These are phyloP conservation scores for Protonibea diacanthus DNA, from an alignment of 2,797 vertebrate genomes.

Conservation along the genomic window DNA sequence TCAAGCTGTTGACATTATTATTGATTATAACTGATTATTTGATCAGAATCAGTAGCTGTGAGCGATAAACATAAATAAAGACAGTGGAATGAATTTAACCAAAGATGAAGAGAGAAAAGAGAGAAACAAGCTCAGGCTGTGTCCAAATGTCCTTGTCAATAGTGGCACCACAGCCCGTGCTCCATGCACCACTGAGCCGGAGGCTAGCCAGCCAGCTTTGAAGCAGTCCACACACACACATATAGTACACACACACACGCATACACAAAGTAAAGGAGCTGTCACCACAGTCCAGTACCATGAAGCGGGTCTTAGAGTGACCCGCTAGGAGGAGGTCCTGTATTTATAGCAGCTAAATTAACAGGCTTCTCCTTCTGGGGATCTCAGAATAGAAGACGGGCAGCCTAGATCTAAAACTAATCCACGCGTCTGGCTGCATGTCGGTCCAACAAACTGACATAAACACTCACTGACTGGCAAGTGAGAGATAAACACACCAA, in stretches of 20 bases:
- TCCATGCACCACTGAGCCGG: conserved; percentile 35
- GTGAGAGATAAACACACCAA: conserved; percentile 33
- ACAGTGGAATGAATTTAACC: background rate
- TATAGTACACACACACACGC: background rate
- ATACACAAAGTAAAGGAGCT: conserved; percentile 32
- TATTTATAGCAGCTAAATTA: conserved; percentile 83
- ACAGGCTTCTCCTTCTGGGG: conserved; percentile 73
- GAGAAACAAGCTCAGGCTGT: background rate
- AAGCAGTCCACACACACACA: conserved; percentile 13
- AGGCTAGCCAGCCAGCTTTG: conserved; percentile 28
- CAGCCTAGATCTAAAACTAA: conserved; percentile 70
- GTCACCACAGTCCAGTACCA: conserved; percentile 46
- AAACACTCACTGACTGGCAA: conserved; percentile 17
- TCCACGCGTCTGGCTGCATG: conserved; percentile 44
- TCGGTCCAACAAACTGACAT: conserved; percentile 36
- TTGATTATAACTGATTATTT: background rate
- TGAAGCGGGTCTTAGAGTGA: conserved; percentile 58
- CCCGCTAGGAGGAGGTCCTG: conserved; percentile 58
- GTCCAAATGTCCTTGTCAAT: conserved; percentile 40
- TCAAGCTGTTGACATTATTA: background rate
- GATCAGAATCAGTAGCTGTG: background rate
- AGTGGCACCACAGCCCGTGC: conserved; percentile 29
- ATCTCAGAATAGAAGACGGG: conserved; percentile 73
- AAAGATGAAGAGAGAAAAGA: conserved; percentile 1
- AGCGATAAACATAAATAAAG: background rate